A percentile compares a stretch with the other conserved stretches of the same genome.
Conservation (phyloP, 1,140 invertebrate genomes). For the Cardiocondyla obscurior region DNA sequence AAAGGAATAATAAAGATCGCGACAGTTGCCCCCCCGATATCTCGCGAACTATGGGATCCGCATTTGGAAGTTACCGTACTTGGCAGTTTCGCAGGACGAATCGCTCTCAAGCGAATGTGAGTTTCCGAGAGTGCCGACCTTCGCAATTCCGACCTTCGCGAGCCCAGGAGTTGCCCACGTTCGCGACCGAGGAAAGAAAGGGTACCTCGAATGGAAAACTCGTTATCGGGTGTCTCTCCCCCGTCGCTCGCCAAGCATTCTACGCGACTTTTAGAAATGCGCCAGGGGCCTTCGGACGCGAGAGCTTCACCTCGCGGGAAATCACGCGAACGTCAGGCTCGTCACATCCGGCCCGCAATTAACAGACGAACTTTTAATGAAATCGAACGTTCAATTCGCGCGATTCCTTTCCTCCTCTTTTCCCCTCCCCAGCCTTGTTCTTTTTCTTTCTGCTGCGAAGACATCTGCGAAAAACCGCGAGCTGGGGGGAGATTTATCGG, state of each 20-base stretch:
- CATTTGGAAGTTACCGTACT: slow-evolving; percentile 15
- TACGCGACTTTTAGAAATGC: slow-evolving; percentile 33
- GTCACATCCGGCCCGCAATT: slow-evolving; percentile 61
- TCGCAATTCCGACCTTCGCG: slow-evolving; percentile 41
- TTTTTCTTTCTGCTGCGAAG: background rate
- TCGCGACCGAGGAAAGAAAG: slow-evolving; percentile 6
- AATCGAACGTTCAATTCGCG: slow-evolving; percentile 48
- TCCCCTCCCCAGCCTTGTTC: no score
- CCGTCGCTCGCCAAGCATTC: slow-evolving; percentile 14
- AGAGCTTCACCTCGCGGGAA: slow-evolving; percentile 60
- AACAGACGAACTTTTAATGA: slow-evolving; percentile 66
- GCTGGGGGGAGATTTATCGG: slow-evolving; percentile 31
- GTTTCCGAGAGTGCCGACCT: slow-evolving; percentile 32
- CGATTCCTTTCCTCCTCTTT: background rate
- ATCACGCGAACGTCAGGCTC: slow-evolving; percentile 60
- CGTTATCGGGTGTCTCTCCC: slow-evolving; percentile 65
- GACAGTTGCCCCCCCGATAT: background rate
- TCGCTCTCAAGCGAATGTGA: slow-evolving; percentile 15
- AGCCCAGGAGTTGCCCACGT: background rate
- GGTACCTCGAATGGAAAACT: slow-evolving; percentile 63
- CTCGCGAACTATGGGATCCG: background rate
- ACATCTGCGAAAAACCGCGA: background rate
- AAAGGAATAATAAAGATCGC: background rate
- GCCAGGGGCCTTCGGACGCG: slow-evolving; percentile 23
- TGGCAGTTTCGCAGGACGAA: slow-evolving; percentile 1